These are phyloP conservation scores for Dicrurus megarhynchus DNA, from an alignment of 2,113 vertebrate genomes.

Conservation along the genomic window DNA sequence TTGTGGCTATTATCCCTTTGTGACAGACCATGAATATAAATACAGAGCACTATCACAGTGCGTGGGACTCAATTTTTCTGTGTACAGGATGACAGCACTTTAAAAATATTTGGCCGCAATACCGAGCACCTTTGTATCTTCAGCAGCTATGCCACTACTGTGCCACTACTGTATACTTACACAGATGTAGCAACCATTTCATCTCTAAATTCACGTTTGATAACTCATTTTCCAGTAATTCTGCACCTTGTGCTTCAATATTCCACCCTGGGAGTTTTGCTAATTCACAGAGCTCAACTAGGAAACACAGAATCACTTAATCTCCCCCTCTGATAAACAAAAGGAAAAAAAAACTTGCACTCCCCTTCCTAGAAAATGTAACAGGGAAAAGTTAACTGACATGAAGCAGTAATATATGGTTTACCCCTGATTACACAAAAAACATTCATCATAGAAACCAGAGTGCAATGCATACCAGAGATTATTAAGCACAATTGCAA, in stretches of 20 bases:
- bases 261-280: background rate
- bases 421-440: background rate
- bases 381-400: background rate
- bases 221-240: background rate
- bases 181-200: background rate
- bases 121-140: background rate
- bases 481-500: background rate
- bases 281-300: background rate
- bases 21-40: background rate
- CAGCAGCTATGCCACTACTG: background rate
- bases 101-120: background rate
- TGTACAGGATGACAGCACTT: background rate
- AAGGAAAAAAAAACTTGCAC: fast-evolving
- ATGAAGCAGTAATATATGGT: background rate
- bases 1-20: background rate
- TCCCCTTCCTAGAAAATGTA: background rate
- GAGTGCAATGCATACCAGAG: background rate
- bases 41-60: background rate
- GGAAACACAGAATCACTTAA: background rate
- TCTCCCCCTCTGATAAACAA: background rate
- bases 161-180: background rate
- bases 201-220: background rate
- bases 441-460: background rate
- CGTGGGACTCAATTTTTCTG: background rate
- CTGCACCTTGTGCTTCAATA: background rate